Conservation (phyloP, 2,888 invertebrate genomes). For the Apantesis nais region DNA sequence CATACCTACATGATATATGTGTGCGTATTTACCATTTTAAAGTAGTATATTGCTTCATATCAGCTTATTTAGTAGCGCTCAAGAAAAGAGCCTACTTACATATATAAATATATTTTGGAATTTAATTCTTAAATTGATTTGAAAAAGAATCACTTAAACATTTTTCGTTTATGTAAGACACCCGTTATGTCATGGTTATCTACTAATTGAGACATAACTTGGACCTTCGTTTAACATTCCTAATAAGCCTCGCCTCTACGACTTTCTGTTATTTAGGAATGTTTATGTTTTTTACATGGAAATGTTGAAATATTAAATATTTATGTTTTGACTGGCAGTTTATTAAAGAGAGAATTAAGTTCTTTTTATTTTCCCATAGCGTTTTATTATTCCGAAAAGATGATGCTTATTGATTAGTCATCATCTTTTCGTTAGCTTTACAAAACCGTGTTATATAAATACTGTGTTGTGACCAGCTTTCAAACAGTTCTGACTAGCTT, state of each 20-base stretch:
- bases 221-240: constrained; percentile 16
- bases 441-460: neutral
- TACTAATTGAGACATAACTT: constrained; percentile 13
- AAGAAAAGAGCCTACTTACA: neutral
- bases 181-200: constrained; percentile 17
- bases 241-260: constrained; percentile 6
- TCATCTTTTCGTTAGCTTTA: neutral
- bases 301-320: neutral
- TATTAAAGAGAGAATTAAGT: neutral
- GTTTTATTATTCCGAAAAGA: neutral
- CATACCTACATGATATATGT: neutral
- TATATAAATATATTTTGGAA: neutral
- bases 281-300: neutral
- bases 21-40: neutral
- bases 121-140: neutral
- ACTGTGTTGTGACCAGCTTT: neutral
- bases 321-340: neutral
- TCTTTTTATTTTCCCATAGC: neutral
- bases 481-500: neutral
- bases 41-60: neutral
- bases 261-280: constrained; percentile 10
- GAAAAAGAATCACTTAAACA: neutral
- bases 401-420: neutral
- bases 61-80: neutral
- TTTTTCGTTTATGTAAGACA: neutral